These are phyloP conservation scores for Bos taurus DNA, from an alignment of 2,113 vertebrate genomes.

Conservation along the genomic window DNA sequence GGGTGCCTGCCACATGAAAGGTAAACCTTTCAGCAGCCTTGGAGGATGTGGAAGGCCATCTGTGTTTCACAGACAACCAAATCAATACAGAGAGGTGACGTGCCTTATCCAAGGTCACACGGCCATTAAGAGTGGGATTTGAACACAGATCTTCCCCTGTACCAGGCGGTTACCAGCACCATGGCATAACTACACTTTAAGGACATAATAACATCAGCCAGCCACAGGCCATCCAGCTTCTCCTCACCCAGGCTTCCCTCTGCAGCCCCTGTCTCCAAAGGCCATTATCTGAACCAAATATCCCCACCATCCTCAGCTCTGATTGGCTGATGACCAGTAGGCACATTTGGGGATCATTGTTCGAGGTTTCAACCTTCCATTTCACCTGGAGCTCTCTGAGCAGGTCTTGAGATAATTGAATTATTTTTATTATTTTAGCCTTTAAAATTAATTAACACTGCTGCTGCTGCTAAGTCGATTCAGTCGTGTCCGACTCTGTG, in stretches of 20 bases:
- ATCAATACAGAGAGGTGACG: neutral
- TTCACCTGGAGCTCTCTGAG: neutral
- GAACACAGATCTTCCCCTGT: neutral
- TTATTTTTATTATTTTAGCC: slow-evolving; percentile 27
- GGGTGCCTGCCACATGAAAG: fast-evolving
- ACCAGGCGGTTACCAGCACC: no score
- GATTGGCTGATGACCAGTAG: neutral
- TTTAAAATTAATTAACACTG: slow-evolving; percentile 17
- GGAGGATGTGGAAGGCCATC: no score
- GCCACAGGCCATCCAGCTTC: fast-evolving
- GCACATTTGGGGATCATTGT: neutral
- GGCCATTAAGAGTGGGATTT: neutral
- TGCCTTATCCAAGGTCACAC: neutral
- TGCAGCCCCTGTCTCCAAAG: neutral
- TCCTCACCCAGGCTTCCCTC: neutral
- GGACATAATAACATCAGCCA: neutral
- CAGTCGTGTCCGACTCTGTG: no score
- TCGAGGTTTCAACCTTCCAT: fast-evolving
- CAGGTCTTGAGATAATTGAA: neutral
- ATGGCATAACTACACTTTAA: neutral
- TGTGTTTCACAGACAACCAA: neutral
- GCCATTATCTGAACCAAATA: no score
- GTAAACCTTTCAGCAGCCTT: neutral
- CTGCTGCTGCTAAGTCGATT: no score
- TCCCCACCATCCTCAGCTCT: neutral